Base-by-base conservation (phyloP, 2,797 vertebrate species). In the Trachurus trachurus region DNA sequence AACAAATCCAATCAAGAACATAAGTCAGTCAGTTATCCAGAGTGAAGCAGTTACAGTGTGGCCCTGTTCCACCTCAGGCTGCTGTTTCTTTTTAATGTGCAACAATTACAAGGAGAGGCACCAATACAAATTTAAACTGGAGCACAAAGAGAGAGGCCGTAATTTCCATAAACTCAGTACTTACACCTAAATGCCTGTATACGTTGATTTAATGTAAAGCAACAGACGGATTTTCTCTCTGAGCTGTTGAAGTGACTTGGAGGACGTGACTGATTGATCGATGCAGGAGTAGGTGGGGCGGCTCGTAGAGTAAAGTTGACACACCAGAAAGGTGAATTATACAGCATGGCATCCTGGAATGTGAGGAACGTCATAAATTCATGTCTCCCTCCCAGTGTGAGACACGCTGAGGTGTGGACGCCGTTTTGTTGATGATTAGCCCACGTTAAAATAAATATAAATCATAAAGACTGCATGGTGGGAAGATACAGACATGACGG, bases 261-360 rank as follows among this genome's bases (percentile, higher is more conserved):
- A 44, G 42, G 64, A 50, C 56, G 11, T 6, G 34, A 37, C 34
- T 37, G 34, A 37, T 7, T 81, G 80, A 74, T 80, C 76, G 74
- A 87, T 86, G 71, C 54, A 65, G 62, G 17, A 10, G 58, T 34
- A 77, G 78, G 72, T 34, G 49, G 11, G 66, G 69, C 52, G 1
- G 76, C 50, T 39, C 34, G 3, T 1, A 12, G 45, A 67, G 52
- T 37, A 9, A 66, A 54, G 68, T 66, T 61, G 84, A 80, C 79
- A 79, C 76, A 65, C 78, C 60, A 78, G 74, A 79, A 79, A 77
- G 75, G 66, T 81, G 75, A 87, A 74, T 83, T 83, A 37, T 37
- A 79, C 59, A 6, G 22, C 72, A 4, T 68, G 42, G 71, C 61
- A 76, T 83, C 76, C 74, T 67, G 83, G 83, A 82, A 86, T 80